Conservation (phyloP, 2,888 invertebrate species). For the Argyra leucocephala region DNA sequence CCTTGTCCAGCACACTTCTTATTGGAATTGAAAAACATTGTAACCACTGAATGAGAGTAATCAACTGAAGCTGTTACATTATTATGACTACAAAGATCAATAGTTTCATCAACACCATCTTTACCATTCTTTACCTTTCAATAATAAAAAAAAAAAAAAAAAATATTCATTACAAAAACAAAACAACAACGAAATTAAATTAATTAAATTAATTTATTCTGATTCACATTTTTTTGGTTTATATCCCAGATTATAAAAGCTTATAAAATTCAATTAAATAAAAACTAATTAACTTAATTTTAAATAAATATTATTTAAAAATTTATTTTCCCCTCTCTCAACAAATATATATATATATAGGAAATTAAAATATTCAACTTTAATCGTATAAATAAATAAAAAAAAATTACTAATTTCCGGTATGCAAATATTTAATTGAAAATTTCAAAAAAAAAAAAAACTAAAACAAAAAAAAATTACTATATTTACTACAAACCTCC, state of each 20-base stretch:
- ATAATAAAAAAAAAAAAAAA: background rate
- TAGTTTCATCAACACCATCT: background rate
- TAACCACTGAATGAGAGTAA: background rate
- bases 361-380: no score
- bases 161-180: background rate
- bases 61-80: background rate
- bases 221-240: no score
- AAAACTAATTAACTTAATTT: background rate
- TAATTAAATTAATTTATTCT: no score
- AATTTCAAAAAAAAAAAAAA: background rate
- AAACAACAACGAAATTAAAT: background rate
- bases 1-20: background rate
- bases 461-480: background rate
- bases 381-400: no score
- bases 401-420: background rate
- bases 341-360: no score
- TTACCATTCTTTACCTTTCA: background rate
- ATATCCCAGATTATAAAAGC: background rate
- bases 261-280: background rate
- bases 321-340: no score
- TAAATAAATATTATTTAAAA: background rate
- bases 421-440: background rate
- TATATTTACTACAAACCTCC: background rate
- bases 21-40: background rate
- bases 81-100: background rate